These are phyloP conservation scores for Serranus cabrilla DNA, from an alignment of 2,797 vertebrate species.

Conservation along the genomic window DNA sequence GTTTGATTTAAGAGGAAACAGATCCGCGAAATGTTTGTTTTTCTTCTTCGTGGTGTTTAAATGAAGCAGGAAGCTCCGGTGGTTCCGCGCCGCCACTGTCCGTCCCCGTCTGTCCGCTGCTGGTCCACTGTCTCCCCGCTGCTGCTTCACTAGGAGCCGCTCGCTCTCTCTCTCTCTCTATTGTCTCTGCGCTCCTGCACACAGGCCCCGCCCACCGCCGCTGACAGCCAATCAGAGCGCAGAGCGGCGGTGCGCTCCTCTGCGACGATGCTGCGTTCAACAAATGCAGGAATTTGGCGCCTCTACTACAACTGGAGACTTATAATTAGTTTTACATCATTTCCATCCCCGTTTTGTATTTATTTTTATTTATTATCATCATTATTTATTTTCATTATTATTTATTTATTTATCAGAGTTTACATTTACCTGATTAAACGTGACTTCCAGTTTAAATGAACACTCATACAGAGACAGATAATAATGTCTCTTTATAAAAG, in stretches of 20 bases:
- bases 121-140: background rate
- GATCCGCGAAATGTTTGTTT: background rate
- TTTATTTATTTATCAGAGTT: too few species aligned
- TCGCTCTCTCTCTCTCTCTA: conserved; percentile 49
- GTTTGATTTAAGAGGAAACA: background rate
- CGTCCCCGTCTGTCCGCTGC: conserved; percentile 5
- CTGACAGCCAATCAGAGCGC: conserved; percentile 72
- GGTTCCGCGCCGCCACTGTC: conserved; percentile 1
- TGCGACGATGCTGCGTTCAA: conserved; percentile 23
- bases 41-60: background rate
- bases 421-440: too few species aligned
- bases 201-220: conserved; percentile 59
- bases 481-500: too few species aligned
- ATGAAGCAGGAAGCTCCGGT: background rate
- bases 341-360: too few species aligned
- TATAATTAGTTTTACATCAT: too few species aligned
- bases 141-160: background rate
- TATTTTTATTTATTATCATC: too few species aligned
- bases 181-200: conserved; percentile 74
- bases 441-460: too few species aligned
- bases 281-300: conserved; percentile 17
- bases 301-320: too few species aligned
- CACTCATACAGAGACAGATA: too few species aligned
- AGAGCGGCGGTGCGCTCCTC: conserved; percentile 46
- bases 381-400: too few species aligned